Base-by-base conservation (phyloP, 1,140 invertebrate genomes). In the Drosophila tropicalis region DNA sequence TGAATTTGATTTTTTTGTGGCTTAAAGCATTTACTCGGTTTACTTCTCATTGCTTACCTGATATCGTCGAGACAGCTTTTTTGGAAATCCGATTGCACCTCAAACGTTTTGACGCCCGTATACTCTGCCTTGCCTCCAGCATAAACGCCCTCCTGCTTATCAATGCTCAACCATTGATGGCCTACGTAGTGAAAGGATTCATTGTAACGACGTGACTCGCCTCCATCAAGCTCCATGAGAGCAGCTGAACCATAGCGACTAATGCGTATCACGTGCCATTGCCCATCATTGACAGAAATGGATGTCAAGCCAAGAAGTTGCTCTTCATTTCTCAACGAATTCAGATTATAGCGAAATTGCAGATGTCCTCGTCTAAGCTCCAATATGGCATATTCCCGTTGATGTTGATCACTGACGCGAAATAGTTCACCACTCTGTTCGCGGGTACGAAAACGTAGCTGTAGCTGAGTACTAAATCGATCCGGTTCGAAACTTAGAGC, bases 141-240 rank as follows among this genome's bases (percentile, higher is more conserved):
- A 89, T 95, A 95, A 13, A 95, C 94, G 34, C 94, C 94, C 83
- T 94, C 94, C 83, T 95, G 94, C 72, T 95, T 95, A 79, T 95
- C 94, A 40, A 95, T 94, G 57, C 92, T 85, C 83, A 95, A 92
- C 92, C 94, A 93, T 81, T 95, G 94, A 86, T 95, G 94, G 10
- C 94, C 94, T 61, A 92, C 91, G 72, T 94, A 94, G 63, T 92
- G 92, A 75, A 94, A 94, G 9, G 95, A 94, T 85, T 95, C 95
- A 81, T 95, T 96, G 91, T 94, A 95, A 41, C 94, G 93, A 47
- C 94, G 82, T 5, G 95, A 95, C 90, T 96, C 95, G n/a, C 95
- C 96, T 10, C 94, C 94, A 87, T 96, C 96, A 61, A 96, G 83
- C 69, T 94, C 94, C 56, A 96, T 91, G 12, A 94, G 93, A 3